These are phyloP conservation scores for Dermolepida albohirtum DNA, from an alignment of 2,888 invertebrate species.

Conservation along the genomic window DNA sequence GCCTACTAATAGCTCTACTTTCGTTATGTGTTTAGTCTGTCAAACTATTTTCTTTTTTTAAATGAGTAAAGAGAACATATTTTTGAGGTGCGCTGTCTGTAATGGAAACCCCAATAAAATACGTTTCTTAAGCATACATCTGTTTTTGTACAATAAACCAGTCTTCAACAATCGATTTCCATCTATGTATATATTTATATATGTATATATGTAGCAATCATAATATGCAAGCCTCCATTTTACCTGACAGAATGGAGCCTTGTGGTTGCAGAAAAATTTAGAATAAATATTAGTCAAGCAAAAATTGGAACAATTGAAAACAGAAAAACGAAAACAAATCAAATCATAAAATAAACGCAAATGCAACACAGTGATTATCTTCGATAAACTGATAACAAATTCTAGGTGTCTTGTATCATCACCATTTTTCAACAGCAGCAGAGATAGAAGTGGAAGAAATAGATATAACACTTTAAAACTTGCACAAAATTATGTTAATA, in stretches of 20 bases:
- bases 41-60: slow-evolving; percentile 8
- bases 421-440: neutral
- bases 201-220: slow-evolving; percentile 60
- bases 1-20: slow-evolving; percentile 4
- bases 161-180: slow-evolving; percentile 48
- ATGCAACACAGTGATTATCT: slow-evolving; percentile 28
- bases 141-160: slow-evolving; percentile 20
- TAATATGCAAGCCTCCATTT: slow-evolving; percentile 74
- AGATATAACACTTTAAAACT: slow-evolving; percentile 11
- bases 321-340: slow-evolving; percentile 6
- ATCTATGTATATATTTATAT: slow-evolving; percentile 47
- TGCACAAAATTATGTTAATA: slow-evolving; percentile 3
- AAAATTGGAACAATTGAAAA: slow-evolving; percentile 22
- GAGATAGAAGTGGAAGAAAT: neutral
- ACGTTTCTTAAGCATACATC: slow-evolving; percentile 41
- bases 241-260: slow-evolving; percentile 90
- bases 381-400: slow-evolving; percentile 9
- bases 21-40: neutral
- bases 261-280: slow-evolving; percentile 77
- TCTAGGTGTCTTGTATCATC: neutral
- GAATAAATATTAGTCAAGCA: slow-evolving; percentile 69
- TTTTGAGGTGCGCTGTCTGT: slow-evolving; percentile 52
- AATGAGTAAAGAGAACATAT: slow-evolving; percentile 51
- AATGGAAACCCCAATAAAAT: slow-evolving; percentile 40
- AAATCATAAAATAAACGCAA: slow-evolving; percentile 16